Conservation (phyloP, 2,888 invertebrate genomes). For the Tinea semifulvella region DNA sequence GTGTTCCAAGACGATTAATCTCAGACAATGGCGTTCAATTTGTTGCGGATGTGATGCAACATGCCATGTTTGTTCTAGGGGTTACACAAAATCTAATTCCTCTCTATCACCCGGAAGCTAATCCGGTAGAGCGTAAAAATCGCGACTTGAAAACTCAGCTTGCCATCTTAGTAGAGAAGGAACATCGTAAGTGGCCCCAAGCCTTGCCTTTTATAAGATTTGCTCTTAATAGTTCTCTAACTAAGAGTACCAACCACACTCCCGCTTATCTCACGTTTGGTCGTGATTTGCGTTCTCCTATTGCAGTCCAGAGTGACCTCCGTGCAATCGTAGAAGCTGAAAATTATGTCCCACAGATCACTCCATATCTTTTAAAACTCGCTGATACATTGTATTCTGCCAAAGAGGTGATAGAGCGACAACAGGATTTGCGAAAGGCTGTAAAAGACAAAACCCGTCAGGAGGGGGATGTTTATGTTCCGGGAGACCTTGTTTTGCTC, state of each 20-base stretch:
- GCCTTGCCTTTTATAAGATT: conserved; percentile 31
- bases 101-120: conserved; percentile 28
- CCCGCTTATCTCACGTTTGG: conserved; percentile 25
- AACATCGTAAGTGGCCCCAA: conserved; percentile 27
- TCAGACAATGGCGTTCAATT: conserved; percentile 34
- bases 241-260: conserved; percentile 18
- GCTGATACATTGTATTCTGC: conserved; percentile 14
- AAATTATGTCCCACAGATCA: conserved; percentile 16
- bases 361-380: conserved; percentile 16
- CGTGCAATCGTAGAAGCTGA: conserved; percentile 14
- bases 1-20: conserved; percentile 27
- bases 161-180: conserved; percentile 15
- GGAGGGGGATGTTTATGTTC: not conserved
- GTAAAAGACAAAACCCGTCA: not conserved
- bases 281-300: conserved; percentile 21
- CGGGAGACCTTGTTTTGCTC: conserved; percentile 7
- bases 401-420: conserved; percentile 15
- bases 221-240: conserved; percentile 31
- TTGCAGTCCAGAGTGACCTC: conserved; percentile 17
- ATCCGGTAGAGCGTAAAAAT: conserved; percentile 21
- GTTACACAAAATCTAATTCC: conserved; percentile 26
- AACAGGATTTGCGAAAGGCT: conserved; percentile 17
- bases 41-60: conserved; percentile 29
- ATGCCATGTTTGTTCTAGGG: conserved; percentile 21
- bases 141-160: conserved; percentile 22